These are phyloP conservation scores for Cotesia chilonis DNA, from an alignment of 1,140 invertebrate species.

Conservation along the genomic window DNA sequence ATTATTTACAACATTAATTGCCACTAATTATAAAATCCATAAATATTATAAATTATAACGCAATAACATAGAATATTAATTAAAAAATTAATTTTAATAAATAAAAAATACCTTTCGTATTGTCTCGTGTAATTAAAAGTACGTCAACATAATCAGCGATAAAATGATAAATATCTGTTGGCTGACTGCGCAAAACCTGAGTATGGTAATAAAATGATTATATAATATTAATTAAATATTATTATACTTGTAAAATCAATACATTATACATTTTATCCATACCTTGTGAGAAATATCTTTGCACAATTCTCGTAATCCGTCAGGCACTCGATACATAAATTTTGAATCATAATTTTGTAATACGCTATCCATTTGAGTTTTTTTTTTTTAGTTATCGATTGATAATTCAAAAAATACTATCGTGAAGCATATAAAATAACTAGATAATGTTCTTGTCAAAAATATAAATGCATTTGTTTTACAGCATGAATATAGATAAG, in stretches of 20 bases:
- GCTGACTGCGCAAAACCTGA: conserved; percentile 71
- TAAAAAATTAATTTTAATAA: conserved; percentile 13
- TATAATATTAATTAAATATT: neutral
- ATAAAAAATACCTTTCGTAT: conserved; percentile 59
- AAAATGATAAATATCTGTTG: conserved; percentile 70
- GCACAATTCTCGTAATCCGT: conserved; percentile 74
- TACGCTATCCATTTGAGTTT: conserved; percentile 49
- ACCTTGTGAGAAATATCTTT: conserved; percentile 76
- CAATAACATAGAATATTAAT: neutral
- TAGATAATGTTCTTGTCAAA: too few relatives aligned
- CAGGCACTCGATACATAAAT: conserved; percentile 63
- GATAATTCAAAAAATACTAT: neutral
- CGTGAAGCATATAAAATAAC: too few relatives aligned
- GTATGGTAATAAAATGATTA: conserved; percentile 6
- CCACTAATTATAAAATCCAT: conserved; percentile 51
- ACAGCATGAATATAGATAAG: too few relatives aligned
- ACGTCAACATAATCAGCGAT: conserved; percentile 76
- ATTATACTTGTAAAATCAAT: conserved; percentile 9
- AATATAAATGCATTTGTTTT: too few relatives aligned
- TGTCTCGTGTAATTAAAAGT: conserved; percentile 74
- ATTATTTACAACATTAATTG: conserved; percentile 62
- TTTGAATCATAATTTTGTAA: conserved; percentile 52
- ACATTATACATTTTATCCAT: conserved; percentile 1
- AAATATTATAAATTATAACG: conserved; percentile 10
- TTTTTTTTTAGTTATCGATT: neutral